Base-by-base conservation (phyloP, 2,888 invertebrate genomes). In the Tipula lateralis region DNA sequence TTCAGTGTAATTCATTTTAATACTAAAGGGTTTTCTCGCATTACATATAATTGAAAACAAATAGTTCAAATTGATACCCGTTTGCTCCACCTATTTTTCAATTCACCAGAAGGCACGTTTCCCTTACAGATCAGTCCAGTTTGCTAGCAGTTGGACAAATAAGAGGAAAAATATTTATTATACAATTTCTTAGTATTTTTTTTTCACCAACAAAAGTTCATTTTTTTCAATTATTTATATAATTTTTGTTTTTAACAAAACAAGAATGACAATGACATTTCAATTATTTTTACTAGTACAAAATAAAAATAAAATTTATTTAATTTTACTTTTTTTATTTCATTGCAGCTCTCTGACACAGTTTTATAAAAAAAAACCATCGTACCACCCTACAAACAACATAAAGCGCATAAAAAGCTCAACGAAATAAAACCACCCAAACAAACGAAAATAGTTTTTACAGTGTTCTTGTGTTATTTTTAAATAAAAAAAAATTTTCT, bases 391-490 rank as follows among this genome's bases (percentile, higher is more conserved):
- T 50, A 50, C 13, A 24, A 50, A 24, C 24, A 66, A 66, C 6
- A 24, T 66, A 84, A 80, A 80, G 34, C 32, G 36, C 24, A 36
- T 32, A n/a, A 36, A 36, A 84, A 36, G 34, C 16, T 29, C 24
- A 80, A 32, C 19, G 5, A 83, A 19, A 83, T 32, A 84, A 29
- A 82, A 82, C 66, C n/a, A n/a, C n/a, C n/a, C n/a, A n/a, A 19
- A 84, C 44, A 50, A 29, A 50, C 30, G 50, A 50, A 13, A 83
- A 30, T 34, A 84, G 36, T 84, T 85, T 66, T 7, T 24, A 66
- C 16, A 66, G 19, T 19, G 50, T 19, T 50, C 12, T 19, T 50
- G 50, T 19, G 50, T 50, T n/a, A n/a, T n/a, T n/a, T n/a, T n/a
- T n/a, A n/a, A n/a, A n/a, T n/a, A 50, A 50, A 39, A 39, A 16